These are phyloP conservation scores for Malthinus flaveolus DNA, from an alignment of 2,888 invertebrate species.

Conservation along the genomic window DNA sequence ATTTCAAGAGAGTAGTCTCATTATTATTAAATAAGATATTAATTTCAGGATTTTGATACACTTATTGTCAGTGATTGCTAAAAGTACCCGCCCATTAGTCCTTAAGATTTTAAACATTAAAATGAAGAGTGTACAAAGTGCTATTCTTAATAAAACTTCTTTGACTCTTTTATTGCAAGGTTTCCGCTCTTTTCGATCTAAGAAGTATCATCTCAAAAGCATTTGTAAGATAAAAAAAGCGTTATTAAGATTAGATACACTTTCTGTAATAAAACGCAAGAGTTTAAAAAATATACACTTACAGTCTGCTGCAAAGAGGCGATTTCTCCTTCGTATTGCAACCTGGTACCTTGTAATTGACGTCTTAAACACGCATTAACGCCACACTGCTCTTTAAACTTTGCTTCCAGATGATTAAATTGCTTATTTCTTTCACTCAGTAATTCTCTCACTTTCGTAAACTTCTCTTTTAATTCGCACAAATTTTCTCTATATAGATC, in stretches of 20 bases:
- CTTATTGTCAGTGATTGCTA: no score
- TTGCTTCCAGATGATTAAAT: constrained; percentile 40
- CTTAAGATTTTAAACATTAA: no score
- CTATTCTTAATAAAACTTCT: no score
- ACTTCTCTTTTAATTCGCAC: constrained; percentile 33
- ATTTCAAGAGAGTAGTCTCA: no score
- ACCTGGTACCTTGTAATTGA: constrained; percentile 39
- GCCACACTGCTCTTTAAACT: constrained; percentile 41
- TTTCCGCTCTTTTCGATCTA: no score
- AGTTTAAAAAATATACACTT: constrained; percentile 22
- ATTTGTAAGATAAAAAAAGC: no score
- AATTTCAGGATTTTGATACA: no score
- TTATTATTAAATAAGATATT: no score
- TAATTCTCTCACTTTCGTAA: constrained; percentile 38
- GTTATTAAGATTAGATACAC: not conserved
- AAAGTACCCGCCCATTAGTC: no score
- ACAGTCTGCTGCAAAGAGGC: constrained; percentile 42
- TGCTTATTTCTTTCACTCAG: constrained; percentile 38
- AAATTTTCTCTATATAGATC: constrained; percentile 27
- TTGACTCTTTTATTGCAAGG: no score
- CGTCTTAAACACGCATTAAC: constrained; percentile 38
- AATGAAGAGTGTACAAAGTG: no score
- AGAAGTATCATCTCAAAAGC: no score
- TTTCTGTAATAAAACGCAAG: not conserved
- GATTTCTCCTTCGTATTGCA: constrained; percentile 41